These are phyloP conservation scores for Arrhopalites spinosus DNA, from an alignment of 2,888 invertebrate genomes.

Conservation along the genomic window DNA sequence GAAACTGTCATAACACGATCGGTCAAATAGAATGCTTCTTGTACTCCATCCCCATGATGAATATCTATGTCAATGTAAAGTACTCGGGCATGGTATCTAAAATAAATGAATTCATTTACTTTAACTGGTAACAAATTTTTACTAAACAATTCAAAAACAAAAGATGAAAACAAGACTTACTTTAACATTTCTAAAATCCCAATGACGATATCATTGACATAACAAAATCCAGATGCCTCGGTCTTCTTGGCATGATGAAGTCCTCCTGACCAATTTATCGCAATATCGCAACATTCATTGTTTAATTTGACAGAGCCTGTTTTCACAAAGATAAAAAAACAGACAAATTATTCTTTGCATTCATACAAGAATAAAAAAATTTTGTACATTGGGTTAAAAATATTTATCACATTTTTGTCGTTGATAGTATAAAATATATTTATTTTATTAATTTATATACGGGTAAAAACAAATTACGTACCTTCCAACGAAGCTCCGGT, in stretches of 20 bases:
- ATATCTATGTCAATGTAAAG: constrained; percentile 99
- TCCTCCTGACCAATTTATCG: constrained; percentile 99
- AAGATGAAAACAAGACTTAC: no score
- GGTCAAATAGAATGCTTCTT: constrained; percentile 96
- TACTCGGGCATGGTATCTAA: constrained; percentile 88
- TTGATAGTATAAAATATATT: neutral
- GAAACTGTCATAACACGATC: constrained; percentile 99
- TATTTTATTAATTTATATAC: neutral
- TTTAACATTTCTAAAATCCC: constrained; percentile 89
- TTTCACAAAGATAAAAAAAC: constrained; percentile 74
- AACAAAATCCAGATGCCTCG: constrained; percentile 99
- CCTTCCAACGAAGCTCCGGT: constrained; percentile 93
- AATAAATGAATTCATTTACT: no score
- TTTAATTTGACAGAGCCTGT: constrained; percentile 95
- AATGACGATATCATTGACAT: constrained; percentile 98
- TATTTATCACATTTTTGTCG: no score
- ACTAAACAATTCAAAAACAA: no score
- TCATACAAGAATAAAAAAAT: no score
- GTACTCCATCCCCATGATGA: constrained; percentile 95
- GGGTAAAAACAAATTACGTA: neutral
- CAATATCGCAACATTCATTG: constrained; percentile 93
- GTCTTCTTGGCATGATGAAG: constrained; percentile 99
- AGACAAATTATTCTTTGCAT: neutral
- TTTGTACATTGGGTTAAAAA: no score
- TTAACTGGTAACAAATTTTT: no score